Evolutionary conservation across 1,140 invertebrate species (phyloP).

Genomic region (Drosophila lacteicornis): DNA sequence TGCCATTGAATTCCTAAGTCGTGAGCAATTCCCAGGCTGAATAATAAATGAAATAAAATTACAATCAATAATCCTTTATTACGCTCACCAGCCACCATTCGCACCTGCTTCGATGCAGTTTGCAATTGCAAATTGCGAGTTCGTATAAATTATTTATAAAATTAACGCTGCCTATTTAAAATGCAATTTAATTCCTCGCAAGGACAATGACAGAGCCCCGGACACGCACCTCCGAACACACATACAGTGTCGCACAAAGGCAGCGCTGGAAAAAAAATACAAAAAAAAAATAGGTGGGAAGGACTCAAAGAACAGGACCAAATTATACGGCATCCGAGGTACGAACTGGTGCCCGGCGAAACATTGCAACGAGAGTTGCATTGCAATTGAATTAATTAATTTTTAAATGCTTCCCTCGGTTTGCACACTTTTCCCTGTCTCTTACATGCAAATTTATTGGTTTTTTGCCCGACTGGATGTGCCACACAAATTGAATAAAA

Average conservation of each 20-base stretch:
- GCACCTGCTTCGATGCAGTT: slow-evolving; percentile 27
- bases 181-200: slow-evolving; percentile 53
- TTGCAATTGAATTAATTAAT: slow-evolving; percentile 78
- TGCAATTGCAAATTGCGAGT: slow-evolving; percentile 43
- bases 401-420: slow-evolving; percentile 63
- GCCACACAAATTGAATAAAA: slow-evolving; percentile 58
- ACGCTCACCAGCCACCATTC: slow-evolving; percentile 1
- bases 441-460: slow-evolving; percentile 73
- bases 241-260: slow-evolving; percentile 9
- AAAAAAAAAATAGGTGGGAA: not conserved
- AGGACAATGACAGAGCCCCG: slow-evolving; percentile 54
- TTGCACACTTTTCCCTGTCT: slow-evolving; percentile 46
- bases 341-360: not conserved
- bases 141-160: slow-evolving; percentile 53
- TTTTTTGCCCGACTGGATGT: slow-evolving; percentile 35
- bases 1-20: slow-evolving; percentile 12
- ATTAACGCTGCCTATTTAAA: slow-evolving; percentile 58
- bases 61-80: slow-evolving; percentile 23
- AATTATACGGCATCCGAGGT: slow-evolving; percentile 56
- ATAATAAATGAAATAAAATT: slow-evolving; percentile 14
- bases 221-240: slow-evolving; percentile 22
- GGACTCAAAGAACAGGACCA: slow-evolving; percentile 47
- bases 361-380: slow-evolving; percentile 48
- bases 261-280: not conserved
- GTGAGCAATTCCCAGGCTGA: not conserved